phyloP scores from a whole-genome alignment of 1,140 invertebrate species.

The Pissodes strobi region DNA sequence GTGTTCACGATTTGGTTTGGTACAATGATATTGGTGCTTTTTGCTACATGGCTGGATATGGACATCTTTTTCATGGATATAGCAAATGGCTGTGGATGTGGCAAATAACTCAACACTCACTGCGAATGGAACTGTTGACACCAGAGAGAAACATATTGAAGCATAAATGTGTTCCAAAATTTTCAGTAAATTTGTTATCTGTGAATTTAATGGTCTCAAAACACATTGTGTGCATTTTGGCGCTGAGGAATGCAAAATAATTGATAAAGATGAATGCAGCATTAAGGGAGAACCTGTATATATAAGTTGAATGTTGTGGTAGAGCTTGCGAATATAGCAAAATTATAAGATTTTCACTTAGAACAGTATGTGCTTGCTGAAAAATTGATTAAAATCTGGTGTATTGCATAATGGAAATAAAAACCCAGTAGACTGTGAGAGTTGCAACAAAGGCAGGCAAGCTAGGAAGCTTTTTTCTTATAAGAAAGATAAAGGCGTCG shows the following conservation, averaged over 20 bases:
- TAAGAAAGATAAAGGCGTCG: constrained; percentile 21
- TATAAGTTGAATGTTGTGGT: too few species aligned
- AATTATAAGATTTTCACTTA: too few species aligned
- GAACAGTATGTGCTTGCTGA: too few species aligned
- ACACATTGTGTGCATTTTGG: constrained; percentile 29
- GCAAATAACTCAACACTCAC: constrained; percentile 18
- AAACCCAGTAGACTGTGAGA: constrained; percentile 20
- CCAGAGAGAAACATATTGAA: constrained; percentile 19
- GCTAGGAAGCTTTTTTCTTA: constrained; percentile 28
- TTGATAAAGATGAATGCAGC: constrained; percentile 24
- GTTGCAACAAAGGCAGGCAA: constrained; percentile 37
- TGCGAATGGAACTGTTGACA: constrained; percentile 16
- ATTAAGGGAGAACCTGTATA: constrained; percentile 27
- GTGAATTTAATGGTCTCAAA: constrained; percentile 35
- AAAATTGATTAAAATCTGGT: too few species aligned
- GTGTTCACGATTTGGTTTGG: constrained; percentile 13
- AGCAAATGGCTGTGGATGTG: background rate
- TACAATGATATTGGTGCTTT: constrained; percentile 40
- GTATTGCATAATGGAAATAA: constrained; percentile 11
- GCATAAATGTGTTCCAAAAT: constrained; percentile 32
- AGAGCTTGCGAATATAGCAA: too few species aligned
- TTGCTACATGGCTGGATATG: too few species aligned
- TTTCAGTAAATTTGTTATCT: constrained; percentile 35
- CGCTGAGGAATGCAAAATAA: constrained; percentile 18
- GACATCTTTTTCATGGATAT: too few species aligned